These are phyloP conservation scores for Leptinotarsa texana DNA, from an alignment of 1,140 invertebrate genomes.

Conservation along the genomic window DNA sequence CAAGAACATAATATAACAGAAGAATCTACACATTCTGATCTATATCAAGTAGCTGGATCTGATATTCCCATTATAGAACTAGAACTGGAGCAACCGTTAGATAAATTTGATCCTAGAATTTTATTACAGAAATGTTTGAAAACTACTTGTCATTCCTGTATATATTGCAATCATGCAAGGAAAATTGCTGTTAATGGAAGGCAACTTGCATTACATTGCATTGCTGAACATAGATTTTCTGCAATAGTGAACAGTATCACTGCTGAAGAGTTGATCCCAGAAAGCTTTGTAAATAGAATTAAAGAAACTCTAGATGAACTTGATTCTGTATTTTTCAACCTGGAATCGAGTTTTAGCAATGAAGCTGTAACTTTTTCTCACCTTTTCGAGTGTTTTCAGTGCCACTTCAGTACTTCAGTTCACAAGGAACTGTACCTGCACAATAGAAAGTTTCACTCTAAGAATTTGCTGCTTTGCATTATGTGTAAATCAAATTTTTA, in stretches of 20 bases:
- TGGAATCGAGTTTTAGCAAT: conserved; percentile 58
- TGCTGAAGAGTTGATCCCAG: conserved; percentile 71
- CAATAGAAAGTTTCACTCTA: conserved; percentile 82
- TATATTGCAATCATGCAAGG: conserved; percentile 82
- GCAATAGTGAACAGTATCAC: conserved; percentile 73
- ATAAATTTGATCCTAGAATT: conserved; percentile 71
- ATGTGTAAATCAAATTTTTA: conserved; percentile 86
- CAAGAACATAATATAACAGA: not conserved
- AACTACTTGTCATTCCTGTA: conserved; percentile 69
- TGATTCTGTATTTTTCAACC: conserved; percentile 68
- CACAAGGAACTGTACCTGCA: conserved; percentile 84
- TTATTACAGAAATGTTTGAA: conserved; percentile 73
- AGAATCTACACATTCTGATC: conserved; percentile 27
- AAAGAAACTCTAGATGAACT: conserved; percentile 67
- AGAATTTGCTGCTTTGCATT: conserved; percentile 75
- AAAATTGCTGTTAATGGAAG: conserved; percentile 81
- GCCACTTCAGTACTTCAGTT: conserved; percentile 71
- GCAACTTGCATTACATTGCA: conserved; percentile 76
- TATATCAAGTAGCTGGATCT: conserved; percentile 59
- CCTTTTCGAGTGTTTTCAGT: conserved; percentile 82
- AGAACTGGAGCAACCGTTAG: conserved; percentile 72
- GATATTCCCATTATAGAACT: conserved; percentile 71
- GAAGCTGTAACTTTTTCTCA: conserved; percentile 62
- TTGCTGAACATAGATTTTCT: conserved; percentile 74
- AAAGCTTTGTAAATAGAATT: conserved; percentile 68